phyloP scores from a whole-genome alignment of 2,888 invertebrate genomes.

The Plebejus argus region DNA sequence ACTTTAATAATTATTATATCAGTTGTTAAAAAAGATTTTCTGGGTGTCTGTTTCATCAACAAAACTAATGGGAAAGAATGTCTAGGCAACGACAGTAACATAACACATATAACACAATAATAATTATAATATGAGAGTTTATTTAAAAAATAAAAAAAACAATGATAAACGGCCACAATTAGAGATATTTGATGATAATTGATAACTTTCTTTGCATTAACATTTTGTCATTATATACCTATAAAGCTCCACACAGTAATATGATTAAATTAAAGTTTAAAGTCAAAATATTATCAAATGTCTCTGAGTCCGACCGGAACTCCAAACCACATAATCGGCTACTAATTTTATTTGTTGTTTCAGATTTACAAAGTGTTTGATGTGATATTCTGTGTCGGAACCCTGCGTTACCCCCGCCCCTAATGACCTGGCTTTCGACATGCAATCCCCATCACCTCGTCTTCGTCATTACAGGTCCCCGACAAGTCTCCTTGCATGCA shows the following conservation, averaged over 20 bases:
- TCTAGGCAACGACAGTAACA: too few relatives aligned
- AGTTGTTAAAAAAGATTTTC: not conserved
- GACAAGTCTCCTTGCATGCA: conserved; percentile 61
- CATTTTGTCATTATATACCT: too few relatives aligned
- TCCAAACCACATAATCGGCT: conserved; percentile 21
- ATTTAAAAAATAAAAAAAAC: not conserved
- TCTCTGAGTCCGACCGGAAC: too few relatives aligned
- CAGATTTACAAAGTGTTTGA: conserved; percentile 79
- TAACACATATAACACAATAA: conserved; percentile 26
- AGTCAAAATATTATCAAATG: too few relatives aligned
- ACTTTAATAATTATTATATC: too few relatives aligned
- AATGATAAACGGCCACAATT: too few relatives aligned
- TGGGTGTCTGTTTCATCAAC: not conserved
- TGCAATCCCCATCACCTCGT: conserved; percentile 85
- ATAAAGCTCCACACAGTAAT: too few relatives aligned
- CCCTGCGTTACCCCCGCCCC: conserved; percentile 70
- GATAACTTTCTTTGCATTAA: too few relatives aligned
- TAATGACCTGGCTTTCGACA: conserved; percentile 86
- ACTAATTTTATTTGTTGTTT: conserved; percentile 63
- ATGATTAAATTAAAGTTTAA: too few relatives aligned
- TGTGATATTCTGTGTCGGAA: conserved; percentile 76
- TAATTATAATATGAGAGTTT: not conserved
- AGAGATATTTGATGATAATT: too few relatives aligned
- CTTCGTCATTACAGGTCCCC: conserved; percentile 91
- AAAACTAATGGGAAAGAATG: not conserved